These are phyloP conservation scores for Masticophis lateralis DNA, from an alignment of 2,797 vertebrate species.

Conservation along the genomic window DNA sequence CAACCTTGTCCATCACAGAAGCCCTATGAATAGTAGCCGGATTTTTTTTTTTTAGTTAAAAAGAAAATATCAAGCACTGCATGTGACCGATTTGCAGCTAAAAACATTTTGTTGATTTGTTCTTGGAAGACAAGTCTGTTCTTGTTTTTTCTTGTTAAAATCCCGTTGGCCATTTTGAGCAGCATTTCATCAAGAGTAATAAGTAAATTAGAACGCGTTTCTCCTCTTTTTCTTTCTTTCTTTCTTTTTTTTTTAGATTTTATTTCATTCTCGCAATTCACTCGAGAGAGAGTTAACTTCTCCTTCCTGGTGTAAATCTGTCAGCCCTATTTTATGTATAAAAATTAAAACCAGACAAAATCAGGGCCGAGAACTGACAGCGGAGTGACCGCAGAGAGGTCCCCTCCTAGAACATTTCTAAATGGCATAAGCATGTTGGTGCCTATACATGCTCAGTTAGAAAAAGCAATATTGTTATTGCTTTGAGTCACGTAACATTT, in stretches of 20 bases:
- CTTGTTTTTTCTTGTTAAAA: not conserved
- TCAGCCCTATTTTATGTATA: not conserved
- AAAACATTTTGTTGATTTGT: not conserved
- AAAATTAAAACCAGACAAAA: not conserved
- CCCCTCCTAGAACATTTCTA: not conserved
- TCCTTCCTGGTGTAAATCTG: not conserved
- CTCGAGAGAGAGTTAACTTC: not conserved
- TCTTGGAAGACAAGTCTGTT: not conserved
- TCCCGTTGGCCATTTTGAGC: not conserved
- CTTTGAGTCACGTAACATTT: slow-evolving; percentile 26
- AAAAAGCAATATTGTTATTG: not conserved
- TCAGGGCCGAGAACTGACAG: not conserved
- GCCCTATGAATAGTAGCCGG: not conserved
- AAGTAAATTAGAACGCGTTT: not conserved
- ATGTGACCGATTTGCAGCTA: not conserved
- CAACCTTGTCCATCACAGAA: not conserved
- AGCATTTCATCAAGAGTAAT: not conserved
- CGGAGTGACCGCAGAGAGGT: not conserved
- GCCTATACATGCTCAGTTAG: not conserved
- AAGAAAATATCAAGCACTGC: not conserved
- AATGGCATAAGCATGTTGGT: not conserved
- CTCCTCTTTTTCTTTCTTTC: no score
- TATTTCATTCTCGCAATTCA: not conserved
- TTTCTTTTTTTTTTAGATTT: not conserved
- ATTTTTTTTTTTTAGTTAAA: not conserved